Percentiles rank a stretch among this genome's conserved stretches.
phyloP scores from a whole-genome alignment of 2,797 vertebrate genomes.

The Pterois miles region DNA sequence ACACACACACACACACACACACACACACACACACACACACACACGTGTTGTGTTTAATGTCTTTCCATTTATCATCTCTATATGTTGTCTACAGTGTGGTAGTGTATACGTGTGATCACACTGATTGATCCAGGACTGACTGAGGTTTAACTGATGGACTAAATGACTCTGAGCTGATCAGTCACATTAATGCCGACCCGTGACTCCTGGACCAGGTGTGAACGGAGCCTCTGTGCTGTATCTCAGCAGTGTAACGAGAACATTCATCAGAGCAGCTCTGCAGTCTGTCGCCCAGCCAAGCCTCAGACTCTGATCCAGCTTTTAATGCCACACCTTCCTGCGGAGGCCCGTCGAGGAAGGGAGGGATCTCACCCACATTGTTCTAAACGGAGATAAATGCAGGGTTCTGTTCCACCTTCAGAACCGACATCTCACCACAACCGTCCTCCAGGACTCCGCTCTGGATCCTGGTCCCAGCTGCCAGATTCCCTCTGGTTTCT shows the following conservation, averaged over 20 bases:
- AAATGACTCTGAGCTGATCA: too few species aligned
- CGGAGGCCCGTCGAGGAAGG: not conserved
- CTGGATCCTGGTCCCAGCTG: slow-evolving; percentile 6
- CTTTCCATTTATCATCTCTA: too few species aligned
- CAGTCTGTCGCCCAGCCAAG: slow-evolving; percentile 45
- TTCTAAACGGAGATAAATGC: slow-evolving; percentile 27
- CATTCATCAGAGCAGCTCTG: too few species aligned
- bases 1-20: not conserved
- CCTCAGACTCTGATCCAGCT: slow-evolving; percentile 1
- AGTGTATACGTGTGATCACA: too few species aligned
- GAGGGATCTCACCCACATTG: slow-evolving; percentile 10
- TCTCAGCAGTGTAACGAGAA: too few species aligned
- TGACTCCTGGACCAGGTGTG: too few species aligned
- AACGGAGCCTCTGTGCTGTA: too few species aligned
- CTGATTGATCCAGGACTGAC: too few species aligned
- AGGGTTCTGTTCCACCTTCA: slow-evolving; percentile 26
- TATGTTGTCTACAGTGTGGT: too few species aligned
- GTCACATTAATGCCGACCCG: too few species aligned
- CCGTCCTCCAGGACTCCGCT: slow-evolving; percentile 9
- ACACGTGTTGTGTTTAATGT: too few species aligned
- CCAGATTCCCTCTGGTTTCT: slow-evolving; percentile 30
- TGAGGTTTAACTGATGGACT: too few species aligned
- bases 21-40: not conserved
- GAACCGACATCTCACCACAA: slow-evolving; percentile 3
- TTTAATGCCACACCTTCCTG: slow-evolving; percentile 21